A percentile compares a stretch with the other conserved stretches of the same genome.
These are phyloP conservation scores for Probosciger aterrimus DNA, from an alignment of 2,113 vertebrate genomes.

Conservation along the genomic window DNA sequence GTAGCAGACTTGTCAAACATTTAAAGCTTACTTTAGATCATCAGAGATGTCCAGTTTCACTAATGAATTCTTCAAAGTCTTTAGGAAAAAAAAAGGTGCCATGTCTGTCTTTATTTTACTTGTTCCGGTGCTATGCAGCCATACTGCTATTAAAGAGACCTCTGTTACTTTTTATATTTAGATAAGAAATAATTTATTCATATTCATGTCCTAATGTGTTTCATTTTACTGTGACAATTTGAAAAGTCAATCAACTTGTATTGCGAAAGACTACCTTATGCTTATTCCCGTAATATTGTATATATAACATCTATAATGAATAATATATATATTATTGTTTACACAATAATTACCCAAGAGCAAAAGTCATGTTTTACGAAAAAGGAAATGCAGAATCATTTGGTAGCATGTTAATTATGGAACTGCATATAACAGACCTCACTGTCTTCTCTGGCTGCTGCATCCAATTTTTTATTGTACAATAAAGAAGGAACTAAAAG, in stretches of 20 bases:
- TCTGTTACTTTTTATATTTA: background rate
- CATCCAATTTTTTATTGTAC: background rate
- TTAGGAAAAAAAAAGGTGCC: background rate
- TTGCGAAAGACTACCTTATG: background rate
- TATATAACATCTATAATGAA: background rate
- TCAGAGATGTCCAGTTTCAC: background rate
- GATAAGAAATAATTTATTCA: background rate
- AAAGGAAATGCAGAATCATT: background rate
- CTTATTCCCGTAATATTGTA: background rate
- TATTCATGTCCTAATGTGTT: background rate
- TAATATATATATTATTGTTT: background rate
- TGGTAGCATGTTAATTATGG: background rate
- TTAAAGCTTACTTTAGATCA: background rate
- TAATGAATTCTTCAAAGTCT: background rate
- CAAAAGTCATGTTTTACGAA: background rate
- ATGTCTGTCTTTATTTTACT: background rate
- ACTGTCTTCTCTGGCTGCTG: background rate
- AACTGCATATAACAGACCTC: background rate
- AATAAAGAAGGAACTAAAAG: background rate
- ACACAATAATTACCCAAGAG: background rate
- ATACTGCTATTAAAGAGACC: constrained; percentile 11
- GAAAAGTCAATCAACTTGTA: background rate
- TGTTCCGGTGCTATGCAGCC: constrained; percentile 34
- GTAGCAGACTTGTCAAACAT: background rate
- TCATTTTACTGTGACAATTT: background rate